Evolutionary conservation across 2,888 invertebrate species (phyloP).

Genomic region (Branchellion lobata): DNA sequence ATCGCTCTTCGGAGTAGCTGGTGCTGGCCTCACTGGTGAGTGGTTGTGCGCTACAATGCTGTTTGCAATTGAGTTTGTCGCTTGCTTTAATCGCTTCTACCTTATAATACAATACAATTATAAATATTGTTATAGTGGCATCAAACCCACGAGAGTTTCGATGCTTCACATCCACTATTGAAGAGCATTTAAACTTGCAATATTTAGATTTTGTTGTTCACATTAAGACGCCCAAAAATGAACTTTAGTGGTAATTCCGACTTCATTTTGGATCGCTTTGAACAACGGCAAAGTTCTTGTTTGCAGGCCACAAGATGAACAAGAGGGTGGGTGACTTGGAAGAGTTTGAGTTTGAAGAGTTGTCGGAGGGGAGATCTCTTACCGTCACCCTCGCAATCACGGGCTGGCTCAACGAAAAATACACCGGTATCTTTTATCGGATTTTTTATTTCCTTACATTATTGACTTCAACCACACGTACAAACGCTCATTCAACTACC

Average conservation of each 20-base stretch:
- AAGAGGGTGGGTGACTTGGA: slow-evolving; percentile 71
- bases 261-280: no score
- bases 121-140: no score
- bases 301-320: slow-evolving; percentile 67
- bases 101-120: no score
- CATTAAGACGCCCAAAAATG: no score
- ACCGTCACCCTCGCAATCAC: slow-evolving; percentile 70
- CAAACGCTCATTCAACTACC: background rate
- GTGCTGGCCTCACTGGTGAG: slow-evolving; percentile 69
- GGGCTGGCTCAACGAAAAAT: slow-evolving; percentile 69
- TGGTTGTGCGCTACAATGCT: no score
- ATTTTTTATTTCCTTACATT: background rate
- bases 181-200: no score
- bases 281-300: no score
- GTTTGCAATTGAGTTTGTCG: background rate
- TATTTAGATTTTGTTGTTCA: no score
- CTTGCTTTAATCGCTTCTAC: background rate
- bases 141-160: background rate
- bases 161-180: background rate
- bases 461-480: background rate
- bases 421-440: slow-evolving; percentile 54
- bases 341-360: slow-evolving; percentile 69
- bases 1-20: slow-evolving; percentile 71
- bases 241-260: no score
- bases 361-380: slow-evolving; percentile 64